Evolutionary conservation across 2,113 vertebrate species (phyloP).

Genomic region (Perognathus longimembris): DNA sequence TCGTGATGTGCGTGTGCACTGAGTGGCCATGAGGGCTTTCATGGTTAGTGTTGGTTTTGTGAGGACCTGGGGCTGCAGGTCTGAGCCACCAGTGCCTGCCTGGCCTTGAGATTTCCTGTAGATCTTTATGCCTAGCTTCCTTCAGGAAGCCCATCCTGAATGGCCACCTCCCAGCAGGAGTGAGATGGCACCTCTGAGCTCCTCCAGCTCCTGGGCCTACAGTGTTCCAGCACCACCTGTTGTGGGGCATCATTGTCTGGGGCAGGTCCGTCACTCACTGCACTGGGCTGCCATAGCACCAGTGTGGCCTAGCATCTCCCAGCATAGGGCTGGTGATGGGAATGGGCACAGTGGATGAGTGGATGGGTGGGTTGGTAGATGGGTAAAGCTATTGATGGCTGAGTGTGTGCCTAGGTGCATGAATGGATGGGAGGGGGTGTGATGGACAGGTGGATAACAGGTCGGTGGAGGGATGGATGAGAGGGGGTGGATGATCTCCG

Average conservation of each 20-base stretch:
- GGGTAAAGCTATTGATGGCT: rapidly evolving
- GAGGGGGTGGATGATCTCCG: not conserved
- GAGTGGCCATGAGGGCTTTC: no score
- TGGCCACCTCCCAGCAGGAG: no score
- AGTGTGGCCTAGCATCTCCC: not conserved
- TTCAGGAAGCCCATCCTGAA: not conserved
- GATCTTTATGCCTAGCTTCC: not conserved
- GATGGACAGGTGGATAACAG: no score
- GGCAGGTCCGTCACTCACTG: not conserved
- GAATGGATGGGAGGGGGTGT: not conserved
- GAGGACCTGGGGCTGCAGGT: no score
- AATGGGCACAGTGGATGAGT: not conserved
- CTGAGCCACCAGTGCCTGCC: no score
- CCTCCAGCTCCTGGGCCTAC: not conserved
- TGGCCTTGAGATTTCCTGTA: not conserved
- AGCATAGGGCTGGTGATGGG: not conserved
- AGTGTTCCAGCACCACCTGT: not conserved
- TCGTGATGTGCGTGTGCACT: no score
- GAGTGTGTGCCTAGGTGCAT: not conserved
- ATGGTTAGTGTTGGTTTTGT: no score
- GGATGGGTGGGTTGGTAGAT: rapidly evolving
- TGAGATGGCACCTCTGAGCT: not conserved
- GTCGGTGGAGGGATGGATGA: not conserved
- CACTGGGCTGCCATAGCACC: no score
- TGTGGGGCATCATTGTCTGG: not conserved